phyloP scores from a whole-genome alignment of 2,113 vertebrate species.

The Meriones unguiculatus region DNA sequence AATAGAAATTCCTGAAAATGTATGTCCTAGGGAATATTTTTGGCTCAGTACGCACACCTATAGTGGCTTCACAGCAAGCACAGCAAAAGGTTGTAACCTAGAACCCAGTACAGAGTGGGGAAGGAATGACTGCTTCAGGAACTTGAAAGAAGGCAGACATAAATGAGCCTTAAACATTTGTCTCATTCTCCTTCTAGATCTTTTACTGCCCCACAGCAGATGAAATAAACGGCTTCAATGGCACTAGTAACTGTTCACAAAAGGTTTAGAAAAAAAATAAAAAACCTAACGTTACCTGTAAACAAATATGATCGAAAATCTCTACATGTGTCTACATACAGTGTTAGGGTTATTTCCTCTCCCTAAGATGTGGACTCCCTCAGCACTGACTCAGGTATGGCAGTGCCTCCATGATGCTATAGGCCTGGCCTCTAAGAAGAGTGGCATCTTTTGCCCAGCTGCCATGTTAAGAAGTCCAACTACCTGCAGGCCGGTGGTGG shows the following conservation, averaged over 20 bases:
- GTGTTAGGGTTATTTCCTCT: background rate
- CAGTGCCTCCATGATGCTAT: background rate
- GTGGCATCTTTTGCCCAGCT: background rate
- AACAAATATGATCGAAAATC: background rate
- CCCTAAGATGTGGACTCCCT: background rate
- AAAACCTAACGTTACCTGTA: background rate
- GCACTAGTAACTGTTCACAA: background rate
- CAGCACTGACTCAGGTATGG: background rate
- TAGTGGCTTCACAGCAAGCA: conserved; percentile 25
- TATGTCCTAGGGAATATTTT: background rate
- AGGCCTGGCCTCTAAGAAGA: background rate
- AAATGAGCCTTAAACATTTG: background rate
- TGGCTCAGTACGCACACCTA: conserved; percentile 41
- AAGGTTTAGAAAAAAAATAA: background rate
- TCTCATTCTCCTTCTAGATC: conserved; percentile 41
- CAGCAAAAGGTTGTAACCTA: background rate
- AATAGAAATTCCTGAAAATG: background rate
- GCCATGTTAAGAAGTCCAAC: background rate
- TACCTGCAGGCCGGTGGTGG: background rate
- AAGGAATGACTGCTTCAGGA: background rate
- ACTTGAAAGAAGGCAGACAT: background rate
- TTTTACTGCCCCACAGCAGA: background rate
- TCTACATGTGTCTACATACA: background rate
- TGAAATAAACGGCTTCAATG: background rate
- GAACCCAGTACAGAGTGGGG: conserved; percentile 21